phyloP scores from a whole-genome alignment of 2,113 vertebrate species.

The Rattus rattus region DNA sequence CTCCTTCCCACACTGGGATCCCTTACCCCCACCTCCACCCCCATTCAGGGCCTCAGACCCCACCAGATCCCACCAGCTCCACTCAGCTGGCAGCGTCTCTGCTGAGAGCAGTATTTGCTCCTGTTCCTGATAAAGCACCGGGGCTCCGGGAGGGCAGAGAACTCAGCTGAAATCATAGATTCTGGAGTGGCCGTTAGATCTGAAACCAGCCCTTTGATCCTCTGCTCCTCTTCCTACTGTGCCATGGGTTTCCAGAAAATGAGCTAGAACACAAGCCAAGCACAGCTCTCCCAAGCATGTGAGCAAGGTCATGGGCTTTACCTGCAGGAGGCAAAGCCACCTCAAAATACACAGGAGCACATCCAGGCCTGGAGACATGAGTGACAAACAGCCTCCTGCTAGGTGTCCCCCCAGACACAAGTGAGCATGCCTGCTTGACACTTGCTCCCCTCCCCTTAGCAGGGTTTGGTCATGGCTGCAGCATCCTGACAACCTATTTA shows the following conservation, averaged over 20 bases:
- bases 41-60: not conserved
- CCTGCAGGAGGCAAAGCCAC: not conserved
- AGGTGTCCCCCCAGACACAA: not conserved
- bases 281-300: not conserved
- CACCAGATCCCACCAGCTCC: not conserved
- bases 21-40: not conserved
- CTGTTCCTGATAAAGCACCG: not conserved
- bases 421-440: not conserved
- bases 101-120: not conserved
- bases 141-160: conserved; percentile 35
- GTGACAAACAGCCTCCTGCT: not conserved
- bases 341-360: not conserved
- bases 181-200: not conserved
- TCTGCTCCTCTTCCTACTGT: conserved; percentile 20
- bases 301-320: not conserved
- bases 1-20: not conserved
- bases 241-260: not conserved
- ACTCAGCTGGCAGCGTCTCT: not conserved
- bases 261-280: not conserved
- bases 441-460: not conserved
- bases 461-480: conserved; percentile 7
- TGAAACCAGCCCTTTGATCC: conserved; percentile 17
- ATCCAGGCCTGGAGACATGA: conserved; percentile 17
- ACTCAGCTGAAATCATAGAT: conserved; percentile 21
- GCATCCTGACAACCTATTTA: conserved; percentile 62